Percentiles rank a stretch among this genome's conserved stretches.
Conservation (phyloP, 2,797 vertebrate genomes). For the Anguilla pacifica region DNA sequence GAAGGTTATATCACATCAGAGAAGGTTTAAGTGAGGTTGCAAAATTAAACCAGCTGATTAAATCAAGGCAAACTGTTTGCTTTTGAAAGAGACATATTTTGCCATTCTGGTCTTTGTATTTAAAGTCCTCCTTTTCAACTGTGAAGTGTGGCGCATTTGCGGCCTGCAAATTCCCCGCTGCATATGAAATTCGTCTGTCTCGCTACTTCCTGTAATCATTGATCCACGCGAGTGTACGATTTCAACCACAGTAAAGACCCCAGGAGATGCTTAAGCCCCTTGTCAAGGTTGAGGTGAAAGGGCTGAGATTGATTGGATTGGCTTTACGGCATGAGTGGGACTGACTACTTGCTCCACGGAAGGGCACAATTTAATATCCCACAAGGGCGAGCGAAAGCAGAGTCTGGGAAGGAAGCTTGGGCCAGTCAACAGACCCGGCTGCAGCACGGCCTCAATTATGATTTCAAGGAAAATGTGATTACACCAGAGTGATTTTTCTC, state of each 20-base stretch:
- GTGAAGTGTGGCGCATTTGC: neutral
- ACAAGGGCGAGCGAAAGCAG: neutral
- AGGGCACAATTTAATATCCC: slow-evolving; percentile 20
- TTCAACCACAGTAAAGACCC: slow-evolving; percentile 18
- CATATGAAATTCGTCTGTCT: neutral
- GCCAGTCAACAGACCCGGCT: neutral
- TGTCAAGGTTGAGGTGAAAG: slow-evolving; percentile 11
- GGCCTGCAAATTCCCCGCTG: neutral
- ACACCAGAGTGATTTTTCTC: slow-evolving; percentile 13
- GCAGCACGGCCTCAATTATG: slow-evolving; percentile 6
- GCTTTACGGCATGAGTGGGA: neutral
- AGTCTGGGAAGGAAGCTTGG: neutral
- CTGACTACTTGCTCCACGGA: neutral
- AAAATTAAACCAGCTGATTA: neutral
- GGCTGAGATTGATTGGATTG: slow-evolving; percentile 21
- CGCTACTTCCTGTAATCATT: neutral
- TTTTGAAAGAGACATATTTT: neutral
- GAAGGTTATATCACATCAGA: neutral
- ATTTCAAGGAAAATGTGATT: neutral
- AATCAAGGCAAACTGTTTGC: neutral
- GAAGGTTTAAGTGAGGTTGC: neutral
- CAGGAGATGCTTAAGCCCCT: neutral
- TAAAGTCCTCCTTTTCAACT: slow-evolving; percentile 2
- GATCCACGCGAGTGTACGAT: neutral
- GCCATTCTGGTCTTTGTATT: neutral